Base-by-base conservation (phyloP, 2,888 invertebrate species). In the Heliconius ethilla region DNA sequence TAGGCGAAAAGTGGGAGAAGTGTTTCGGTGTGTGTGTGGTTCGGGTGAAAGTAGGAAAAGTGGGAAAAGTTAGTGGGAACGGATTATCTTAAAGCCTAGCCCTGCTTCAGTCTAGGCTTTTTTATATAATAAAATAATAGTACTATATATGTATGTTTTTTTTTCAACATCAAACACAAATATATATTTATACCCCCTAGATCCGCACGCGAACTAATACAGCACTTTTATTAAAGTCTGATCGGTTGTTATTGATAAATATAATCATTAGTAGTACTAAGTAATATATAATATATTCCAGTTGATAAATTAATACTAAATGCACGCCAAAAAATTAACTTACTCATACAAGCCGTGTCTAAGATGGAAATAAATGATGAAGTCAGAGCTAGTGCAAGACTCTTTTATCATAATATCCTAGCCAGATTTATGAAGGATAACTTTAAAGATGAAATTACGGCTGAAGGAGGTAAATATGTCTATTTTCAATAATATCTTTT, bases 391-490 rank as follows among this genome's bases (percentile, higher is more conserved):
- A 82, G 85, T 18, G 92, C 94, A 0, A 88, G 90, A 69, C 78
- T 86, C 2, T 94, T 94, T 86, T 94, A 93, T 82, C 94, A 94
- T 85, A 90, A 90, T 80, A 91, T 94, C 59, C 84, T 94, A 11
- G 90, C 91, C 22, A 84, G 91, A 40, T 85, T 88, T 59, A 92
- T 94, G 93, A 85, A 86, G 55, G 94, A 94, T 70, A 92, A 88
- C 79, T 94, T 89, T 83, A 91, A 90, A 79, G 94, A 93, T 0
- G 94, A 93, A 65, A 87, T 87, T 2, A 86, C 87, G 3, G 90
- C 85, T 0, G 94, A 94, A 87, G 94, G 93, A 88, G 94, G 94
- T 93, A 75, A 79, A 85, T n/a, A 66, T 13, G 0, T 6, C 2
- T n/a, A 10, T 18, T 11, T 13, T 5, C 18, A 63, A 27, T 70